Base-by-base conservation (phyloP, 2,888 invertebrate species). In the Neelides folsomi region DNA sequence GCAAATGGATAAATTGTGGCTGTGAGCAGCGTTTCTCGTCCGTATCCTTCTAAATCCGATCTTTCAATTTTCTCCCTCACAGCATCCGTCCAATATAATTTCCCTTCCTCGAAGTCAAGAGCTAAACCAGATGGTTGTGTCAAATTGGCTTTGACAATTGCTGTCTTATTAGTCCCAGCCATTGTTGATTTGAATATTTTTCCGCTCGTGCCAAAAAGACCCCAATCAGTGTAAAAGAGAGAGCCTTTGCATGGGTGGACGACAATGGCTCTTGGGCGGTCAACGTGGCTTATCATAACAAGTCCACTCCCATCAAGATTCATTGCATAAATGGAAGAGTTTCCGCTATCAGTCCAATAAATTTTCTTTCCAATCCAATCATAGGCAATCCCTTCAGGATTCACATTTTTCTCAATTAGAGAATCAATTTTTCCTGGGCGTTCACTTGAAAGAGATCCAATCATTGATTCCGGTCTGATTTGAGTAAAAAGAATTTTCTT, bases 301-400 rank as follows among this genome's bases (percentile, higher is more conserved):
- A 88, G 72, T 64, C 88, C 83, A 0, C 81, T 76, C 1, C 90
- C 88, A 67, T 92, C 88, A 18, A 87, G 72, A 68, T 93, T 90
- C 86, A 95, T 89, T 0, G 93, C 86, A 66, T 92, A 93, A 51
- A 94, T 92, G 10, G 88, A 87, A 66, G 88, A 89, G 65, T 93
- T 92, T 0, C 86, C 84, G 27, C 90, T 89, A 67, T 97, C 97
- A 0, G 95, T 92, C 93, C 94, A 98, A 70, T 95, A 97, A 37
- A 98, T 80, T 53, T 94, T 95, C 68, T 87, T 86, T 64, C 90
- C 90, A 0, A 95, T 89, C 97, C 97, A 98, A 68, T 98, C 97
- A 68, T 93, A 92, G 0, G 92, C 88, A 57, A 93, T 85, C 4
- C 92, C 90, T 70, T 92, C 90, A 0, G 92, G 90, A 71, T 89